phyloP scores from a whole-genome alignment of 2,888 invertebrate species.

The Germaria angustata region DNA sequence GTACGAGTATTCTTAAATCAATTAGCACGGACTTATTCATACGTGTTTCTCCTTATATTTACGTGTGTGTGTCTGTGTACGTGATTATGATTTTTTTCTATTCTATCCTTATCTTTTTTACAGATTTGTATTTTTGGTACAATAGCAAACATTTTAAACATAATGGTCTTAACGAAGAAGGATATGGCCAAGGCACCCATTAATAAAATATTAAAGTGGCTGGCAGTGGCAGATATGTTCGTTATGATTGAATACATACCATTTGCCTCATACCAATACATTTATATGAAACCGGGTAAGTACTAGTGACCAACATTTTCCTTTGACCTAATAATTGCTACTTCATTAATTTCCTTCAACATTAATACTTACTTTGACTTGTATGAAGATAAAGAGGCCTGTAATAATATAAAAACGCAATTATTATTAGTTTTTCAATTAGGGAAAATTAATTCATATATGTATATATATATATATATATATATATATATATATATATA shows the following conservation, averaged over 20 bases:
- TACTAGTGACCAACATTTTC: not conserved
- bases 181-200: conserved; percentile 91
- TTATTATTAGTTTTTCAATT: too few relatives aligned
- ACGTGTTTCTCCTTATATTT: too few relatives aligned
- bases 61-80: too few relatives aligned
- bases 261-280: conserved; percentile 85
- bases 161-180: conserved; percentile 90
- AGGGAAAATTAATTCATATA: too few relatives aligned
- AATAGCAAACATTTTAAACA: conserved; percentile 91
- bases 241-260: conserved; percentile 94
- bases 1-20: too few relatives aligned
- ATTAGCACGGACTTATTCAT: too few relatives aligned
- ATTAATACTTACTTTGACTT: conserved; percentile 35
- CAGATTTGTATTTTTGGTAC: conserved; percentile 93
- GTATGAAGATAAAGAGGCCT: too few relatives aligned
- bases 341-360: not conserved
- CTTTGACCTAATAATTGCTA: not conserved
- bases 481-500: too few relatives aligned
- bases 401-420: too few relatives aligned
- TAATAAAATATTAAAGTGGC: conserved; percentile 89
- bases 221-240: conserved; percentile 93
- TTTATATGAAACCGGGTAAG: conserved; percentile 83
- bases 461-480: too few relatives aligned
- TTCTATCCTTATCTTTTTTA: too few relatives aligned
- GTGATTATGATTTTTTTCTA: too few relatives aligned